These are phyloP conservation scores for Cryptotis parvus DNA, from an alignment of 2,113 vertebrate genomes.

Conservation along the genomic window DNA sequence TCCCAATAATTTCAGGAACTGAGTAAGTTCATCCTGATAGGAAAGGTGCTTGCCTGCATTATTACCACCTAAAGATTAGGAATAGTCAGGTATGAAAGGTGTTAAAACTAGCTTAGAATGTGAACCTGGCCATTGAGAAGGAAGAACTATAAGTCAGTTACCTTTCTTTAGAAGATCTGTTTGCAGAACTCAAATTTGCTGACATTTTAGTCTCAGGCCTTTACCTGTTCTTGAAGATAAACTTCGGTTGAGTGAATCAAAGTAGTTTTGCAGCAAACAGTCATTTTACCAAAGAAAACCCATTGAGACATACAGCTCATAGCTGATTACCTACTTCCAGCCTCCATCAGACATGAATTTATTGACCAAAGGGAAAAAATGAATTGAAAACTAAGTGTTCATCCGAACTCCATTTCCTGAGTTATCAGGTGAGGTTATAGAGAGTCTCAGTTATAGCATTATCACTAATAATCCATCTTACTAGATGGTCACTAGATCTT, in stretches of 20 bases:
- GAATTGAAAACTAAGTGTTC: slow-evolving; percentile 77
- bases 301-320: slow-evolving; percentile 61
- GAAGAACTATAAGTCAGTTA: background rate
- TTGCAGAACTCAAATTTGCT: slow-evolving; percentile 73
- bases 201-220: slow-evolving; percentile 71
- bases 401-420: slow-evolving; percentile 71
- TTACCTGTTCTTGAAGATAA: slow-evolving; percentile 68
- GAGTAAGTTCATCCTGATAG: background rate
- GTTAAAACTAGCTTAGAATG: slow-evolving; percentile 4
- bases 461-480: slow-evolving; percentile 73
- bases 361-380: slow-evolving; percentile 76
- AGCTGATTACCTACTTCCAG: slow-evolving; percentile 75
- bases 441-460: slow-evolving; percentile 60
- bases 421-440: slow-evolving; percentile 66
- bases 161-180: slow-evolving; percentile 55
- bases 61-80: slow-evolving; percentile 4
- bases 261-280: slow-evolving; percentile 78
- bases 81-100: background rate
- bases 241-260: slow-evolving; percentile 69
- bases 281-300: slow-evolving; percentile 75
- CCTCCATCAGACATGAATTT: slow-evolving; percentile 73
- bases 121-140: background rate
- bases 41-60: background rate
- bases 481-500: slow-evolving; percentile 75
- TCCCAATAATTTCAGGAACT: background rate